Conservation (phyloP, 92 coral and sea anemone species). For the Epizoanthus rinbou region DNA sequence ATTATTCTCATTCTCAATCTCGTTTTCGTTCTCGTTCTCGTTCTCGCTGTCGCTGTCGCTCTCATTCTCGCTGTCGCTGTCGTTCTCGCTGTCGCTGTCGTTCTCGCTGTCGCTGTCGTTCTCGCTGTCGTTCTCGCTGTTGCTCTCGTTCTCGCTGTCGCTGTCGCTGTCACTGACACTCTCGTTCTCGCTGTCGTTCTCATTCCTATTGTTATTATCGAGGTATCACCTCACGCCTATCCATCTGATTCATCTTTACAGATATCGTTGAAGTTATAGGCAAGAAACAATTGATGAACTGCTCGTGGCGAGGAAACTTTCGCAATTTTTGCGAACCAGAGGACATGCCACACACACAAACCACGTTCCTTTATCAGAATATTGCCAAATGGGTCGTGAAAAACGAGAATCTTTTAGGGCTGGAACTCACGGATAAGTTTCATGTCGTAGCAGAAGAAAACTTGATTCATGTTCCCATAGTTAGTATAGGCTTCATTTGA, state of each 20-base stretch:
- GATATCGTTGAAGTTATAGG: conserved; percentile 55
- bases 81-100: no score
- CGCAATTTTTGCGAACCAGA: conserved; percentile 54
- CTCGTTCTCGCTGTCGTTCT: no score
- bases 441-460: conserved; percentile 34
- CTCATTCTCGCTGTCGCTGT: no score
- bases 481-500: conserved; percentile 57
- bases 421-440: conserved; percentile 47
- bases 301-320: conserved; percentile 30
- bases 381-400: conserved; percentile 53
- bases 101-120: no score
- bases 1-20: no score
- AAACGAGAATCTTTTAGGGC: conserved; percentile 48
- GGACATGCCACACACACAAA: conserved; percentile 51
- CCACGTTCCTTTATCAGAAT: conserved; percentile 43
- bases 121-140: no score
- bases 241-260: background rate
- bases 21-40: no score
- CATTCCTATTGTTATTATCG: no score
- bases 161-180: no score
- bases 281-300: conserved; percentile 24
- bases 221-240: background rate
- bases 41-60: no score
- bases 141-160: no score
- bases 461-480: conserved; percentile 36